phyloP scores from a whole-genome alignment of 2,797 vertebrate species.

The Anableps anableps region DNA sequence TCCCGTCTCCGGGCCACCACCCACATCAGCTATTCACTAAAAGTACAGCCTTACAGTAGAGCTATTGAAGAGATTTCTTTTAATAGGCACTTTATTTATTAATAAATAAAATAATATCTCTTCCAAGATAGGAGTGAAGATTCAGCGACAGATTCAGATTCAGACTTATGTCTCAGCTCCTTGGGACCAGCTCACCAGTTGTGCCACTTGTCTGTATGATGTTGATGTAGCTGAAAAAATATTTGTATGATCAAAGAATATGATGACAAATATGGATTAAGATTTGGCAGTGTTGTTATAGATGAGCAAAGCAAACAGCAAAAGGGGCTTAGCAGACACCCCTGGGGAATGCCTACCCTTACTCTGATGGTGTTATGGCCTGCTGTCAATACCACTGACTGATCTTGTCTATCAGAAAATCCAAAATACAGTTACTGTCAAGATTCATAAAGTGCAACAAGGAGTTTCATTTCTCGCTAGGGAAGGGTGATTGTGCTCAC shows the following conservation, averaged over 20 bases:
- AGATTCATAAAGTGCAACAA: too few species aligned
- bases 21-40: conserved; percentile 33
- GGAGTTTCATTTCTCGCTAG: too few species aligned
- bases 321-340: not conserved
- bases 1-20: conserved; percentile 45
- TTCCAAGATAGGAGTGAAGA: not conserved
- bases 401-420: too few species aligned
- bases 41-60: not conserved
- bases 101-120: not conserved
- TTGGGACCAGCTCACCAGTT: not conserved
- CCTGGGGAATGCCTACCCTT: too few species aligned
- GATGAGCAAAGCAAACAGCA: too few species aligned
- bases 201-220: not conserved
- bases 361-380: too few species aligned
- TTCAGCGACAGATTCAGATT: not conserved
- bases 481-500: too few species aligned
- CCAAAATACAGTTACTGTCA: too few species aligned
- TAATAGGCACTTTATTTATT: not conserved
- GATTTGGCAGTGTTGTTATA: too few species aligned
- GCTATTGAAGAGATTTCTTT: not conserved
- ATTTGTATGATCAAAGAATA: not conserved
- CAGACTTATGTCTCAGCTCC: not conserved
- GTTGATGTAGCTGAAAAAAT: not conserved
- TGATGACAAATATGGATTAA: too few species aligned
- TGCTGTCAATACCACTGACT: too few species aligned